These are phyloP conservation scores for Apocheima hispidaria DNA, from an alignment of 2,888 invertebrate species.

Conservation along the genomic window DNA sequence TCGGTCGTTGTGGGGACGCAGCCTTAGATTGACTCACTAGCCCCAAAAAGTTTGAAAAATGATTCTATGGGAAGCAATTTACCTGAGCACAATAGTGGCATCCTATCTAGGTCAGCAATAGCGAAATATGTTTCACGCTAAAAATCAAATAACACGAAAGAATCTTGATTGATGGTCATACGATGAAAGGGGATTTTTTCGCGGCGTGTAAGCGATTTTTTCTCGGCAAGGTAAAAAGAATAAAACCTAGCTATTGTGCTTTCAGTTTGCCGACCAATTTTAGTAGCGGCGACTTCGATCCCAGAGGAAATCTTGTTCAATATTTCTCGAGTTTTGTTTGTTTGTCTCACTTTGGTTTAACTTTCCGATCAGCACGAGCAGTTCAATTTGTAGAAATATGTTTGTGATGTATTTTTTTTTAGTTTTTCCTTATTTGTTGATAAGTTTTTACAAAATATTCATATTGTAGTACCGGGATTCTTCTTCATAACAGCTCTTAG, in stretches of 20 bases:
- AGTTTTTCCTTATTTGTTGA: neutral
- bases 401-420: neutral
- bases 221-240: conserved; percentile 58
- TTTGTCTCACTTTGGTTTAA: conserved; percentile 50
- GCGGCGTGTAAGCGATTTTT: conserved; percentile 33
- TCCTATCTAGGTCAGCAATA: conserved; percentile 41
- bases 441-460: neutral
- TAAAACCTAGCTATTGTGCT: conserved; percentile 66
- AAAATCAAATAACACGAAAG: conserved; percentile 56
- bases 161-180: conserved; percentile 61
- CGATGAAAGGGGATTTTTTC: conserved; percentile 53
- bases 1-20: too few species aligned
- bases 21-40: neutral
- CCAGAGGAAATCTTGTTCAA: conserved; percentile 73
- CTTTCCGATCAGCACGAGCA: conserved; percentile 39
- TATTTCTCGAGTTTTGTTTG: conserved; percentile 65
- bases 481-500: too few species aligned
- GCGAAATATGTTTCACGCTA: conserved; percentile 42
- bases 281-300: conserved; percentile 68
- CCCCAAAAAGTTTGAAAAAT: conserved; percentile 28
- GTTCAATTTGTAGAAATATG: conserved; percentile 29
- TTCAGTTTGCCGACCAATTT: conserved; percentile 76
- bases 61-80: conserved; percentile 24
- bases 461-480: too few species aligned
- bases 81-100: conserved; percentile 35